These are phyloP conservation scores for Euleptes europaea DNA, from an alignment of 2,113 vertebrate genomes.

Conservation along the genomic window DNA sequence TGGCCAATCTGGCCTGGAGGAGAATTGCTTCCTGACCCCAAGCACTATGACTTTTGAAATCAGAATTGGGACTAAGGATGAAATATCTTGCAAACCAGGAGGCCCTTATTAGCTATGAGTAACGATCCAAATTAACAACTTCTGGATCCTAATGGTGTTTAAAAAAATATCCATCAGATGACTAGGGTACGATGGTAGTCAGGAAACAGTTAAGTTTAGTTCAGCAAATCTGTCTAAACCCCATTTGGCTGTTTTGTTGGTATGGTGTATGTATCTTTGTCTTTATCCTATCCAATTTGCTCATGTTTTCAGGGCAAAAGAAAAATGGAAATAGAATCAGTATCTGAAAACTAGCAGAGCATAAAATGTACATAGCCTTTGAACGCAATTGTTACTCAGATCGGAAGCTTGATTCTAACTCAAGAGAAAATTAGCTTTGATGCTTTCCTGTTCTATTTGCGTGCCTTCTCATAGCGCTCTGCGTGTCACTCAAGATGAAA, in stretches of 20 bases:
- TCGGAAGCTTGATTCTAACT: conserved; percentile 42
- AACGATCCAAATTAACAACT: too few species aligned
- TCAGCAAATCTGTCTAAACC: background rate
- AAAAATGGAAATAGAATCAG: conserved; percentile 6
- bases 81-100: background rate
- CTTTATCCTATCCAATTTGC: conserved; percentile 17
- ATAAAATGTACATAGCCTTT: conserved; percentile 25
- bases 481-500: conserved; percentile 59
- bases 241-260: background rate
- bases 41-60: background rate
- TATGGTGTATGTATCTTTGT: background rate
- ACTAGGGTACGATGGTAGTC: too few species aligned
- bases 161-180: too few species aligned
- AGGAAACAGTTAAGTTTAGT: too few species aligned
- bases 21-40: too few species aligned
- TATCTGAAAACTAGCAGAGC: background rate
- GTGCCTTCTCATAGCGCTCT: conserved; percentile 46
- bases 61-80: background rate
- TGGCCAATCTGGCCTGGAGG: too few species aligned
- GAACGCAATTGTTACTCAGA: conserved; percentile 9
- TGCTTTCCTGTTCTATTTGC: conserved; percentile 50
- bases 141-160: too few species aligned
- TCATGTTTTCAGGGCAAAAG: background rate
- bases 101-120: background rate
- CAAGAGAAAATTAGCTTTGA: conserved; percentile 34